These are phyloP conservation scores for Nebria brevicollis DNA, from an alignment of 2,888 invertebrate genomes.

Conservation along the genomic window DNA sequence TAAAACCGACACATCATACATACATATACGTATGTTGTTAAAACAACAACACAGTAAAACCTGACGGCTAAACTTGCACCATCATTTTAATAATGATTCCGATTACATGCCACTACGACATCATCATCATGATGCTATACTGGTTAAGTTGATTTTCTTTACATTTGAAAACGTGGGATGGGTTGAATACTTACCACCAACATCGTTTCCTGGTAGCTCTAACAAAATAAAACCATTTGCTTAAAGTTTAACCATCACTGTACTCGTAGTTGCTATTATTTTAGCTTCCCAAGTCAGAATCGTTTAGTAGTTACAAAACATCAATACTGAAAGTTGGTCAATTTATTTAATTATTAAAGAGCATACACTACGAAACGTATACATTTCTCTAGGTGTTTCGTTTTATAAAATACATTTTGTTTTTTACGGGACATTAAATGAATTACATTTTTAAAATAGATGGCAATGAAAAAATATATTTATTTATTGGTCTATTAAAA, in stretches of 20 bases:
- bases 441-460: too few species aligned
- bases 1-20: not conserved
- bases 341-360: too few species aligned
- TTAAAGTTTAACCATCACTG: not conserved
- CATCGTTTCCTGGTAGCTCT: not conserved
- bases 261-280: not conserved
- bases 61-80: slow-evolving; percentile 1
- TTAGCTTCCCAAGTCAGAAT: not conserved
- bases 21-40: not conserved
- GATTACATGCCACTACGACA: not conserved
- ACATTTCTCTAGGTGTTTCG: too few species aligned
- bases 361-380: too few species aligned
- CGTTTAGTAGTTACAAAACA: not conserved
- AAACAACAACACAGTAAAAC: not conserved
- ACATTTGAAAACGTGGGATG: not conserved
- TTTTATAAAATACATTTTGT: too few species aligned
- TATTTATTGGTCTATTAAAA: not conserved
- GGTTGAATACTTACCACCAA: not conserved
- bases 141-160: not conserved
- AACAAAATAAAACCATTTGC: not conserved
- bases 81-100: not conserved
- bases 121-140: not conserved
- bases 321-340: too few species aligned
- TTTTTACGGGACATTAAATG: too few species aligned
- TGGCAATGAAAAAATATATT: too few species aligned